Evolutionary conservation across 2,113 vertebrate genomes (phyloP).

Genomic region (Atlantisia rogersi): DNA sequence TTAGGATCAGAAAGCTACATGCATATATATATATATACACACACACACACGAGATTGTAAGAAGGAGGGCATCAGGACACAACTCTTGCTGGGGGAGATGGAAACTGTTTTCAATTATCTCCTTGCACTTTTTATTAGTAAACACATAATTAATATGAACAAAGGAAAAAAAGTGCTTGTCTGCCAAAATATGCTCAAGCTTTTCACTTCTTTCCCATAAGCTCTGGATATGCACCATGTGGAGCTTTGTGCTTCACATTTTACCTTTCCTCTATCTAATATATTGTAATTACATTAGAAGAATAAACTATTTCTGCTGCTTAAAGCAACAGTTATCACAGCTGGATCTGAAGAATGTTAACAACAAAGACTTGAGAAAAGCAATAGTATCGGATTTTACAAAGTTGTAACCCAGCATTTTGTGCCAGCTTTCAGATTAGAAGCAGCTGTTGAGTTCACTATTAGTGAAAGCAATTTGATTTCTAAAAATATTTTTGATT

Average conservation of each 20-base stretch:
- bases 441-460: constrained; percentile 47
- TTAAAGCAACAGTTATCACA: constrained; percentile 37
- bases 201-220: neutral
- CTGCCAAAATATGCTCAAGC: neutral
- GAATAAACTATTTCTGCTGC: neutral
- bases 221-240: neutral
- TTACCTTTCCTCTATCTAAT: neutral
- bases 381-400: constrained; percentile 8
- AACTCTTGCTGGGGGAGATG: neutral
- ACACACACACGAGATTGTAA: neutral
- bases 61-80: neutral
- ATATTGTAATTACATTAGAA: neutral
- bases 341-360: constrained; percentile 44
- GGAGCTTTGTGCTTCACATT: neutral
- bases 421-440: constrained; percentile 17
- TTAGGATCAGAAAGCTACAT: neutral
- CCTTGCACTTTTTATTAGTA: neutral
- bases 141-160: neutral
- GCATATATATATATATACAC: neutral
- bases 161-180: neutral
- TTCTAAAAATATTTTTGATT: constrained; percentile 24
- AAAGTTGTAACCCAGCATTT: neutral
- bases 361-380: neutral
- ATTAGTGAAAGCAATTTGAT: constrained; percentile 41
- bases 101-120: neutral